Evolutionary conservation across 2,888 invertebrate species (phyloP).

Genomic region (Agrypnus murinus): DNA sequence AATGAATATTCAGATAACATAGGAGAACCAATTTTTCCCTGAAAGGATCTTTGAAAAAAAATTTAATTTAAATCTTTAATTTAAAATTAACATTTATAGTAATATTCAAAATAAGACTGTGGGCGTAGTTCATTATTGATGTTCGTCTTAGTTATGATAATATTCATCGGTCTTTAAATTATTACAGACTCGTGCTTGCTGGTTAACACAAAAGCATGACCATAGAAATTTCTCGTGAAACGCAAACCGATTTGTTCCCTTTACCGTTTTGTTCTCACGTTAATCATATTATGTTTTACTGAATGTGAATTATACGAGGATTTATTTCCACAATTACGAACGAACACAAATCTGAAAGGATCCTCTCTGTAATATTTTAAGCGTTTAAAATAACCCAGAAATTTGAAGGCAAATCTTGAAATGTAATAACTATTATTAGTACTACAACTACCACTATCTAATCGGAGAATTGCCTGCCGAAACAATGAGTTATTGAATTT

Average conservation of each 20-base stretch:
- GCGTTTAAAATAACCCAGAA: slow-evolving; percentile 1
- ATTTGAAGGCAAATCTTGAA: slow-evolving; percentile 1
- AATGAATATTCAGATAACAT: too few relatives aligned
- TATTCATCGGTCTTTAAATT: slow-evolving; percentile 22
- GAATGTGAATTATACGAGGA: slow-evolving; percentile 27
- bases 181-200: slow-evolving; percentile 19
- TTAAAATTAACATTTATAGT: neutral
- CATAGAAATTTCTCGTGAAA: slow-evolving; percentile 9
- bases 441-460: neutral
- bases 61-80: slow-evolving; percentile 1
- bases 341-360: slow-evolving; percentile 4
- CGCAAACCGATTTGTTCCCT: slow-evolving; percentile 25
- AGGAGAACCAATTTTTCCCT: too few relatives aligned
- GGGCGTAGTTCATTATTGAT: neutral
- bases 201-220: slow-evolving; percentile 8
- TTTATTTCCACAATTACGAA: slow-evolving; percentile 24
- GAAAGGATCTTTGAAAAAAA: slow-evolving; percentile 1
- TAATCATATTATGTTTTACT: slow-evolving; percentile 22
- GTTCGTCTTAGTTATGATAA: neutral
- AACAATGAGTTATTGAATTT: slow-evolving; percentile 24
- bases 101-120: neutral
- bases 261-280: slow-evolving; percentile 29
- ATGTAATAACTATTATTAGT: slow-evolving; percentile 11
- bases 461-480: neutral
- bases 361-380: slow-evolving; percentile 3